Conservation (phyloP, 2,113 vertebrate species). For the Eublepharis macularius region DNA sequence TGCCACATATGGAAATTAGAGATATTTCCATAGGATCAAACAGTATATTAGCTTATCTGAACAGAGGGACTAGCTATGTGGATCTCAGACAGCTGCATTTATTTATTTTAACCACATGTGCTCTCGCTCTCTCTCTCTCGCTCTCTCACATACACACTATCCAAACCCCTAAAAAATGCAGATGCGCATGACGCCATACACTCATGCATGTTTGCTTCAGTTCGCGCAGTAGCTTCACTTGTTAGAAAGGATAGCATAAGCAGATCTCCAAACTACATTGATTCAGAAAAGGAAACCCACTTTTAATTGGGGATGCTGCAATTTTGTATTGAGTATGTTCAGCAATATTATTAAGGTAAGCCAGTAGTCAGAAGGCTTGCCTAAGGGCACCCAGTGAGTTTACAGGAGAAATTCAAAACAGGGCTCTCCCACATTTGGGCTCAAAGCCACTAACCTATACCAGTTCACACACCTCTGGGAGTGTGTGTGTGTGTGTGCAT, state of each 20-base stretch:
- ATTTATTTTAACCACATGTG: neutral
- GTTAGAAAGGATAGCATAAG: neutral
- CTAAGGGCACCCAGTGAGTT: no score
- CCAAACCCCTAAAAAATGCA: slow-evolving; percentile 8
- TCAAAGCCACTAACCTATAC: no score
- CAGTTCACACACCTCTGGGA: no score
- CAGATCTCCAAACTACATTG: neutral
- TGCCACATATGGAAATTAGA: slow-evolving; percentile 32
- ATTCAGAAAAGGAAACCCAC: neutral
- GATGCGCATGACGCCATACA: neutral
- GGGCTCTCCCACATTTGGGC: no score
- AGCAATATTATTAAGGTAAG: no score
- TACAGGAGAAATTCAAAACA: no score
- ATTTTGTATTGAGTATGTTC: no score
- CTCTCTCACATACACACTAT: neutral
- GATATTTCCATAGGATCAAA: slow-evolving; percentile 29
- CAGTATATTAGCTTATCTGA: slow-evolving; percentile 33
- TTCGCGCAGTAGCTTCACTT: neutral
- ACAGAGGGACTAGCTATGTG: slow-evolving; percentile 14
- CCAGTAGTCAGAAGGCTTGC: no score
- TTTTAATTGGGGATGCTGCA: no score
- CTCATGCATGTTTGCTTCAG: neutral
- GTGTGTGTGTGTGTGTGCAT: no score
- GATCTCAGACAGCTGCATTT: slow-evolving; percentile 2
- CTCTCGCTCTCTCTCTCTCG: no score